These are phyloP conservation scores for Marisa cornuarietis DNA, from an alignment of 1,140 invertebrate species.

Conservation along the genomic window DNA sequence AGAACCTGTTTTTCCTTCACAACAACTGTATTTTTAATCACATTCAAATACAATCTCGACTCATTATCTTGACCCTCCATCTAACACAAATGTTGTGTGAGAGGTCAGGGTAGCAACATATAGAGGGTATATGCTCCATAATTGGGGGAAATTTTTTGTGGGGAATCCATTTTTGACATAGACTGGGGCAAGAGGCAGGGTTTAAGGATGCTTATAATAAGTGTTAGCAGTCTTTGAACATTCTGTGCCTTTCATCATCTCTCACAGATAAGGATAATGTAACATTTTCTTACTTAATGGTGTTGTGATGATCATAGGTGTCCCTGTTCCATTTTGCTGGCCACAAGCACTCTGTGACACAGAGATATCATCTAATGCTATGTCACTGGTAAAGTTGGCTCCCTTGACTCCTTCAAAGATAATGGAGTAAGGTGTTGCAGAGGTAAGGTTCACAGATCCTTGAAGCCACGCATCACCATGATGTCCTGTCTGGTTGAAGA, in stretches of 20 bases:
- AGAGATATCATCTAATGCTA: constrained; percentile 36
- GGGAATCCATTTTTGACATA: too few species aligned
- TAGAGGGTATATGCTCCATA: neutral
- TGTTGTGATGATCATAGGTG: neutral
- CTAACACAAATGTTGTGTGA: neutral
- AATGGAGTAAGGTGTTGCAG: constrained; percentile 11
- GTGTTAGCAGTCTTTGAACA: neutral
- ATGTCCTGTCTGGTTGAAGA: constrained; percentile 28
- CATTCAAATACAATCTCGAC: neutral
- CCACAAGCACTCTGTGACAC: constrained; percentile 3
- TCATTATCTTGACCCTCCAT: neutral
- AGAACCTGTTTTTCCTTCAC: neutral
- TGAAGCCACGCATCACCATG: constrained; percentile 42
- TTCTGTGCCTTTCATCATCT: neutral
- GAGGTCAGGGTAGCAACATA: neutral
- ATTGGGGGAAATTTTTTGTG: neutral
- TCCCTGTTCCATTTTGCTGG: constrained; percentile 6
- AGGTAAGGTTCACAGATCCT: constrained; percentile 24
- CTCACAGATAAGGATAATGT: neutral
- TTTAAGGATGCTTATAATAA: too few species aligned
- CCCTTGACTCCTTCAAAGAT: constrained; percentile 35
- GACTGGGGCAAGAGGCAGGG: neutral
- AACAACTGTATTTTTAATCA: neutral
- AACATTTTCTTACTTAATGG: neutral
- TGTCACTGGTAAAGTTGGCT: constrained; percentile 31